These are phyloP conservation scores for Callospermophilus lateralis DNA, from an alignment of 2,113 vertebrate genomes.

Conservation along the genomic window DNA sequence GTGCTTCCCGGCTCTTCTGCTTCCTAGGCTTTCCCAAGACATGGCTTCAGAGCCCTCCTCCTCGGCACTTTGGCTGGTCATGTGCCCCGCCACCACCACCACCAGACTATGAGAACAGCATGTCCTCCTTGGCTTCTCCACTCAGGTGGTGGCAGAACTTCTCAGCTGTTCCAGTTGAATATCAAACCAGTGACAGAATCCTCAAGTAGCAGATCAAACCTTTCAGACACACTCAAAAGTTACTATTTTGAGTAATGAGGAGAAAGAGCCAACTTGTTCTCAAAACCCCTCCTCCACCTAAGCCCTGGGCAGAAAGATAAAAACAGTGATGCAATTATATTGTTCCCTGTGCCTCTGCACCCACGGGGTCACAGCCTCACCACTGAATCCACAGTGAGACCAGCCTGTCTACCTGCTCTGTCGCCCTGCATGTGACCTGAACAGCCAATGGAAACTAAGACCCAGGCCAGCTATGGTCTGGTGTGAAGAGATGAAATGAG, in stretches of 20 bases:
- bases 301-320: background rate
- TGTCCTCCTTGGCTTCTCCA: background rate
- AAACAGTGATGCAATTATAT: background rate
- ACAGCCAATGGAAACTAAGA: background rate
- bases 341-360: background rate
- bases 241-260: background rate
- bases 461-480: background rate
- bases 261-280: background rate
- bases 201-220: background rate
- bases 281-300: background rate
- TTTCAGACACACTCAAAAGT: background rate
- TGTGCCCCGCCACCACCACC: background rate
- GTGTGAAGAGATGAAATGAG: background rate
- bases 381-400: background rate
- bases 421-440: too few species aligned
- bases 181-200: background rate
- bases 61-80: background rate
- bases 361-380: rapidly evolving
- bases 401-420: background rate
- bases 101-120: background rate
- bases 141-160: background rate
- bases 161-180: background rate
- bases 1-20: background rate
- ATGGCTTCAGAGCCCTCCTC: background rate
- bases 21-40: background rate